Base-by-base conservation (phyloP, 2,797 vertebrate species). In the Pseudochaenichthys georgianus region DNA sequence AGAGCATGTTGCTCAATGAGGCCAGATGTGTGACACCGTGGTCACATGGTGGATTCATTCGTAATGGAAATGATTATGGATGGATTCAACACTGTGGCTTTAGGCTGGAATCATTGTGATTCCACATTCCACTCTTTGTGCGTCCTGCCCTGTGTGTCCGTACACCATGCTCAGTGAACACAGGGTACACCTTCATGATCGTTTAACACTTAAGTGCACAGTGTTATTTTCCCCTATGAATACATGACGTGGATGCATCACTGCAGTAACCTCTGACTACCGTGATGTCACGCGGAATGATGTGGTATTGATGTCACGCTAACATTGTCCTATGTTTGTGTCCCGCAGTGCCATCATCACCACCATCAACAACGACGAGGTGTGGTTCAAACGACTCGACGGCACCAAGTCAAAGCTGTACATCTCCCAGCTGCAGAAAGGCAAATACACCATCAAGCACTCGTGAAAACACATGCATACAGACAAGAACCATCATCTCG, bases 321-420 rank as follows among this genome's bases (percentile, higher is more conserved):
- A 65, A 78, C 11, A 0, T 47, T n/a, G 9, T 31, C 43, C 23
- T 70, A 7, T 66, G 8, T 86, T n/a, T 78, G 43, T 78, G 19
- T 72, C 52, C 1, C 13, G 64, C 94, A 99, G 98, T 87, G 98
- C 98, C 76, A 88, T 97, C 95, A 99, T 99, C 95, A 99, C 98
- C 89, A 98, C 97, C 80, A 96, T 99, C 95, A 99, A 98, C 96
- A 97, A 97, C 41, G 98, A 99, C 82, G 98, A 99, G 95, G 97
- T 99, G 86, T 99, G 97, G 97, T 99, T 98, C 95, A 99, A 99
- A 86, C 96, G 98, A 19, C 94, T 96, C 67, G 98, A 99, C 81
- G 97, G 98, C 93, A 99, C 96, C 95, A 99, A 99, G 93, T 99
- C 98, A 43, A 99, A 99, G 94, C 95, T 99, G 51, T 99, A 99